These are phyloP conservation scores for Corella eumyota DNA, from an alignment of 23 tunicate species.

Conservation along the genomic window DNA sequence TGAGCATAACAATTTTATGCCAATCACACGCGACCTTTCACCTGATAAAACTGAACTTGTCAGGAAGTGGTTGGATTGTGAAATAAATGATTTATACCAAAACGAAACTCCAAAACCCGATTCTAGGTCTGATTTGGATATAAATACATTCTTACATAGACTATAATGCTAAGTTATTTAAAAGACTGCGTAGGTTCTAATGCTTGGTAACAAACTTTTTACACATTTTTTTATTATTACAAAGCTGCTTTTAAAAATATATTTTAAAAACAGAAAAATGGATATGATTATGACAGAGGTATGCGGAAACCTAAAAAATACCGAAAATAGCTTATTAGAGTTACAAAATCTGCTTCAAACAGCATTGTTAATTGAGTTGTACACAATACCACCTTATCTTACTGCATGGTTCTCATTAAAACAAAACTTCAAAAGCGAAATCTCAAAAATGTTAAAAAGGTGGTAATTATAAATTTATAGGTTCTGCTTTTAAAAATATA, in stretches of 20 bases:
- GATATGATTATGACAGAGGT: background rate
- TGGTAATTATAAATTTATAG: slow-evolving; percentile 3
- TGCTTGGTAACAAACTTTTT: background rate
- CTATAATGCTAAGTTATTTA: background rate
- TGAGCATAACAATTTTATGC: slow-evolving; percentile 51
- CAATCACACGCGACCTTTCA: slow-evolving; percentile 35
- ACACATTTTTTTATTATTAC: too few relatives aligned
- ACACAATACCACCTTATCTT: slow-evolving; percentile 46
- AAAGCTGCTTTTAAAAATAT: too few relatives aligned
- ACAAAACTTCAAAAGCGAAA: background rate
- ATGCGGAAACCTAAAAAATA: slow-evolving; percentile 1
- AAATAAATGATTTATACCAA: slow-evolving; percentile 10
- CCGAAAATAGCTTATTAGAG: slow-evolving; percentile 1
- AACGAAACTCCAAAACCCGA: background rate
- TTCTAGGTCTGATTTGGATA: background rate
- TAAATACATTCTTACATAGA: background rate
- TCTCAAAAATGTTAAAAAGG: slow-evolving; percentile 21
- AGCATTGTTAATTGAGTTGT: slow-evolving; percentile 31
- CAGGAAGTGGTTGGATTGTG: slow-evolving; percentile 29
- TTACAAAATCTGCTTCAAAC: slow-evolving; percentile 13
- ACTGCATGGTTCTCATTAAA: slow-evolving; percentile 30
- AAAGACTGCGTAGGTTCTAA: background rate
- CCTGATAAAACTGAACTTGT: slow-evolving; percentile 39
- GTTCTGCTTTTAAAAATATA: too few relatives aligned
- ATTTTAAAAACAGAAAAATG: background rate